phyloP scores from a whole-genome alignment of 2,888 invertebrate species.

The Opisthograptis luteolata region DNA sequence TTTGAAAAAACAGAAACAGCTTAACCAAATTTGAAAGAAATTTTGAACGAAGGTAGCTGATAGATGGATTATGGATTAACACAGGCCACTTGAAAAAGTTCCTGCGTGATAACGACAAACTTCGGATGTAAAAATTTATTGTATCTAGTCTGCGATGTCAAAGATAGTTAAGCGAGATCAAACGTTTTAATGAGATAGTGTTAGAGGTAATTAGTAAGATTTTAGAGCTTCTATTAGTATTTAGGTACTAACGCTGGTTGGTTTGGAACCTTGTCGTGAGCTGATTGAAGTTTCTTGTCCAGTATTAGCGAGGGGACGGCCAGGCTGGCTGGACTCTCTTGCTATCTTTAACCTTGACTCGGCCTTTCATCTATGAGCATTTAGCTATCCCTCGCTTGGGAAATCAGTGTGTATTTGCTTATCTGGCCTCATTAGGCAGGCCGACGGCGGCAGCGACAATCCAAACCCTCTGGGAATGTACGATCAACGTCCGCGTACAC shows the following conservation, averaged over 20 bases:
- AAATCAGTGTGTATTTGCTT: conserved; percentile 74
- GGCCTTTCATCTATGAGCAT: conserved; percentile 23
- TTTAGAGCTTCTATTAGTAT: neutral
- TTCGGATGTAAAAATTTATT: no score
- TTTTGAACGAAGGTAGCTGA: no score
- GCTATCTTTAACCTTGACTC: conserved; percentile 33
- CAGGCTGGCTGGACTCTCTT: conserved; percentile 3
- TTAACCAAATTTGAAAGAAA: no score
- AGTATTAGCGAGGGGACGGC: neutral
- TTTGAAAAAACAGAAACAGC: no score
- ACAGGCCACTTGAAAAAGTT: no score
- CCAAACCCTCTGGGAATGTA: conserved; percentile 2
- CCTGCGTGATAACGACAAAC: no score
- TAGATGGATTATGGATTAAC: no score
- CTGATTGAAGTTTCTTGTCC: neutral
- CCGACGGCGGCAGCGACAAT: conserved; percentile 44
- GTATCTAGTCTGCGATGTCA: conserved; percentile 3
- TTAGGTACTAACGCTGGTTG: no score
- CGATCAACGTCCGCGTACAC: neutral
- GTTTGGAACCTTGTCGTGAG: neutral
- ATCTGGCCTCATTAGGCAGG: conserved; percentile 73
- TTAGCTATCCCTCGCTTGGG: conserved; percentile 56
- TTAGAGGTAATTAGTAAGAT: neutral
- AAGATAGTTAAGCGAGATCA: conserved; percentile 4
- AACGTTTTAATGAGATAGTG: neutral